Evolutionary conservation across 1,140 invertebrate genomes (phyloP).

Genomic region (Hylaeus volcanicus): DNA sequence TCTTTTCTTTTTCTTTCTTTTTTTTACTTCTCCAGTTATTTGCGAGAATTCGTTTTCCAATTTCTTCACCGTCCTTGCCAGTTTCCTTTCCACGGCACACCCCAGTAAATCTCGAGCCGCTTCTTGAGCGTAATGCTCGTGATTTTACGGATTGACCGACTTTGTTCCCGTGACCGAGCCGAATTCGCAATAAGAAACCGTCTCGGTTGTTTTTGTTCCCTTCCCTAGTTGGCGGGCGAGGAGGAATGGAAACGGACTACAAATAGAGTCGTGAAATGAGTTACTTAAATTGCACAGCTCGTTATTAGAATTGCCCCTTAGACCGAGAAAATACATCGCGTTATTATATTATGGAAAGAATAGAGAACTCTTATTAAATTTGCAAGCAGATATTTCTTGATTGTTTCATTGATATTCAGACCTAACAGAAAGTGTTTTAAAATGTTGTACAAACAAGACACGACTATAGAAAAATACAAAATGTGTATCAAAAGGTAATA

Average conservation of each 20-base stretch:
- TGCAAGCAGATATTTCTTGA: too few relatives aligned
- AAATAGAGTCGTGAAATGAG: conserved; percentile 11
- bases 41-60: background rate
- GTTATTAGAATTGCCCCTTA: conserved; percentile 1
- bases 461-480: too few relatives aligned
- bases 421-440: too few relatives aligned
- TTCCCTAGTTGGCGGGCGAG: background rate
- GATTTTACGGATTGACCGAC: conserved; percentile 51
- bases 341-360: background rate
- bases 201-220: background rate
- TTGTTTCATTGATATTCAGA: too few relatives aligned
- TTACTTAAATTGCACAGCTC: background rate
- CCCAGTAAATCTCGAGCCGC: conserved; percentile 32
- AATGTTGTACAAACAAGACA: too few relatives aligned
- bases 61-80: conserved; percentile 6
- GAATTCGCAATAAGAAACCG: conserved; percentile 45
- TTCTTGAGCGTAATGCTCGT: conserved; percentile 30
- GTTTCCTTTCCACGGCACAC: conserved; percentile 29
- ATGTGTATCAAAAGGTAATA: too few relatives aligned
- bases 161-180: conserved; percentile 38
- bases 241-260: conserved; percentile 12
- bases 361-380: too few relatives aligned
- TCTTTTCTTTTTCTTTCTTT: background rate
- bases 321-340: background rate
- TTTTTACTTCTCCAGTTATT: background rate